Evolutionary conservation across 2,888 invertebrate species (phyloP), one percentile per base, ranked within the genome.

Genomic region (Chironomus riparius): DNA sequence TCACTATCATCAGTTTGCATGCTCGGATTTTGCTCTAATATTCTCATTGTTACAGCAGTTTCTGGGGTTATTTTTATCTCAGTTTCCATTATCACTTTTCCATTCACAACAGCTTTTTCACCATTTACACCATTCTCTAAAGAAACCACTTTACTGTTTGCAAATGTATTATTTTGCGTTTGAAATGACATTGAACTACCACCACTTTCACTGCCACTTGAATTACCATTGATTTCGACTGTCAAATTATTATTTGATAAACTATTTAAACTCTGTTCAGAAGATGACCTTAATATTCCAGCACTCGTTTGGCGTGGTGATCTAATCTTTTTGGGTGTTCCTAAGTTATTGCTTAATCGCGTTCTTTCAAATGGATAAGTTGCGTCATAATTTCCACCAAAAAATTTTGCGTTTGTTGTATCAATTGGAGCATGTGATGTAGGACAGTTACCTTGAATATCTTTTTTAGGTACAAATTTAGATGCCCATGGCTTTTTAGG

Each of bases 41-140:
- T 92, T 48, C 93, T 91, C 92, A 93, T 93, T 0, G 92, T 93
- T 48, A 94, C 89, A 0, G 91, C 91, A 0, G 92, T 92, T 77
- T 92, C 91, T 13, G 92, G 89, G 80, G 91, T 90, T 78, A 94
- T 90, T 80, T 92, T 89, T 28, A 93, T 92, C 85, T 93, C 93
- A 0, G 93, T 93, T 84, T 93, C 93, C 79, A 93, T 87, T 69
- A 93, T 91, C 0, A 93, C 88, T 82, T 88, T 90, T 28, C 88
- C 90, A 78, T 86, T 87, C 10, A 50, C 77, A 24, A 78, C 80
- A 38, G 79, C 79, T 21, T 80, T 79, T 38, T 80, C 80, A 65
- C 77, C 79, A 38, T 78, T 77, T 12, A 79, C 79, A 18, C 78
- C 47, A 48, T 77, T 77, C 10, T 79, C 78, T 72, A 78, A 18